Percentiles rank a stretch among this genome's conserved stretches.
phyloP scores from a whole-genome alignment of 2,113 vertebrate species.

The Clarias batrachus region DNA sequence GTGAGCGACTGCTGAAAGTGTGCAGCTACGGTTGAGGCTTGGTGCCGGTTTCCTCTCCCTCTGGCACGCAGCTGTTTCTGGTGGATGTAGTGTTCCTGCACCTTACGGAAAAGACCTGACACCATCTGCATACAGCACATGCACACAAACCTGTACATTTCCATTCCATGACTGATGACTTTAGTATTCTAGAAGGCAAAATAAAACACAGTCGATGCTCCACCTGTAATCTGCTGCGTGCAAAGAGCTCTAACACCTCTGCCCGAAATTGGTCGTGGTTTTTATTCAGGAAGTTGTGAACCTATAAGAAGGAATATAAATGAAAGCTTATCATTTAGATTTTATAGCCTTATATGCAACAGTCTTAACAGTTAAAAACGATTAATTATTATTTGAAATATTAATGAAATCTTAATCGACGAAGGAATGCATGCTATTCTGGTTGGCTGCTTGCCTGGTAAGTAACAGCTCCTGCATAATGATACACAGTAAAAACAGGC shows the following conservation, averaged over 20 bases:
- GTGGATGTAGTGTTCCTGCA: slow-evolving; percentile 68
- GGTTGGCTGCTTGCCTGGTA: slow-evolving; percentile 78
- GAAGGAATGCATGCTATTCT: background rate
- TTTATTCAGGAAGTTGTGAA: slow-evolving; percentile 89
- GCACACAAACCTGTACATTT: slow-evolving; percentile 10
- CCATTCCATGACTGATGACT: background rate
- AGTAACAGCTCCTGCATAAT: slow-evolving; percentile 86
- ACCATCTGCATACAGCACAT: slow-evolving; percentile 72
- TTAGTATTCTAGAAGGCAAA: background rate
- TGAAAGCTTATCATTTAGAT: background rate
- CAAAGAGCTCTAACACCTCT: slow-evolving; percentile 83
- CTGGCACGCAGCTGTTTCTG: slow-evolving; percentile 64
- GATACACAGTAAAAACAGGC: slow-evolving; percentile 87
- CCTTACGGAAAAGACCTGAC: slow-evolving; percentile 78
- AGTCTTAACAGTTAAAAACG: background rate
- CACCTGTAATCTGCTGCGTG: slow-evolving; percentile 83
- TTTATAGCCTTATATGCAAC: background rate
- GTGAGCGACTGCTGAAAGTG: slow-evolving; percentile 82
- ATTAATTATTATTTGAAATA: background rate
- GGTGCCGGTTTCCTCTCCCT: slow-evolving; percentile 66
- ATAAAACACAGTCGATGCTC: slow-evolving; percentile 10
- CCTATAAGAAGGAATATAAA: slow-evolving; percentile 64
- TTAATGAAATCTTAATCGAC: background rate
- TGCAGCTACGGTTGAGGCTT: slow-evolving; percentile 72
- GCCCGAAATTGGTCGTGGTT: slow-evolving; percentile 82